A percentile compares a stretch with the other conserved stretches of the same genome.
These are phyloP conservation scores for Tetramorium bicarinatum DNA, from an alignment of 2,888 invertebrate species.

Conservation along the genomic window DNA sequence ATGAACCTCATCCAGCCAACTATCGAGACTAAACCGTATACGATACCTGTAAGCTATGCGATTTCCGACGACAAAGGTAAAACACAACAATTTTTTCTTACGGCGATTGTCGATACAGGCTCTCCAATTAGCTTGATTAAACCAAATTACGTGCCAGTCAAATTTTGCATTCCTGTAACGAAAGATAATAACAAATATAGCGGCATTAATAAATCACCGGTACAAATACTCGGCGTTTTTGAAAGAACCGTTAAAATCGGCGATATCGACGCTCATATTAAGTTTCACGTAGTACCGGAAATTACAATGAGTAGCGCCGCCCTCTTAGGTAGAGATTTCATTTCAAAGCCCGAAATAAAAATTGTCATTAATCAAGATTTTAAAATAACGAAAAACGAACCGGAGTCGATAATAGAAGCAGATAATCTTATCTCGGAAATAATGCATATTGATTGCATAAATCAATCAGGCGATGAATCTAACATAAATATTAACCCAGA, in stretches of 20 bases:
- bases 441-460: background rate
- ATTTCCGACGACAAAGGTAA: background rate
- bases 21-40: background rate
- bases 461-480: background rate
- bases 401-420: background rate
- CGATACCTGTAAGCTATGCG: background rate
- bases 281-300: slow-evolving; percentile 20
- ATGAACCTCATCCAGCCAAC: background rate
- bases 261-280: background rate
- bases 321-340: slow-evolving; percentile 38
- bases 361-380: background rate
- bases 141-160: background rate
- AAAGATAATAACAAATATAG: background rate
- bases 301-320: background rate
- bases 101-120: background rate
- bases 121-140: background rate
- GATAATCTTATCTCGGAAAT: background rate
- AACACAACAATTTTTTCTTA: background rate
- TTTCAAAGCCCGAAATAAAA: background rate
- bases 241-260: background rate
- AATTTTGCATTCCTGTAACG: background rate
- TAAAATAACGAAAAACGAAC: background rate
- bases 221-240: background rate
- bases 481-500: background rate
- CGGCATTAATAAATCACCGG: background rate